A percentile compares a stretch with the other conserved stretches of the same genome.
phyloP scores from a whole-genome alignment of 2,888 invertebrate species.

The Apamea monoglypha region DNA sequence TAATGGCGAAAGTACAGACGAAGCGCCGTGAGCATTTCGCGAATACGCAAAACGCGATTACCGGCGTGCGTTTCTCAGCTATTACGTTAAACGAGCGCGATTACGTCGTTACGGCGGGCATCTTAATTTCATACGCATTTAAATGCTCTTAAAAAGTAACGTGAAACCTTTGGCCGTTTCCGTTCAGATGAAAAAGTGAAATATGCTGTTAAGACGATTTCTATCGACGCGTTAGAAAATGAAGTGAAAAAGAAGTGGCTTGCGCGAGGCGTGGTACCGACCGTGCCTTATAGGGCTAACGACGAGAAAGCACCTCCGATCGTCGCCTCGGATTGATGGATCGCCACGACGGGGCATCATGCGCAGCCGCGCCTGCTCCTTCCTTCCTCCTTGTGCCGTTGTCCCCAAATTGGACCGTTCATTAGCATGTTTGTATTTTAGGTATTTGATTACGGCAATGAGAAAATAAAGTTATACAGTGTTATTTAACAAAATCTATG shows the following conservation, averaged over 20 bases:
- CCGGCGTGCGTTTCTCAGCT: conserved; percentile 81
- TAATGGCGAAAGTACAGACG: conserved; percentile 80
- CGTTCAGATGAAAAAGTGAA: conserved; percentile 84
- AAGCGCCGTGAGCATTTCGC: conserved; percentile 83
- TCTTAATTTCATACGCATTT: conserved; percentile 84
- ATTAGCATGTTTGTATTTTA: conserved; percentile 22
- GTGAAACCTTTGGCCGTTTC: conserved; percentile 82
- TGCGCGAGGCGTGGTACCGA: conserved; percentile 86
- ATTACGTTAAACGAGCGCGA: conserved; percentile 85
- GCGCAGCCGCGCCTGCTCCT: conserved; percentile 63
- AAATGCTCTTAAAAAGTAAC: conserved; percentile 80
- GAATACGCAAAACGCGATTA: conserved; percentile 84
- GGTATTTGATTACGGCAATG: conserved; percentile 1
- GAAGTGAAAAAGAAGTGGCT: conserved; percentile 88
- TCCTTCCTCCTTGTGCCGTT: conserved; percentile 42
- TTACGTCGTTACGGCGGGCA: conserved; percentile 84
- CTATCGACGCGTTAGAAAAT: conserved; percentile 90
- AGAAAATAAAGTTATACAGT: conserved; percentile 19
- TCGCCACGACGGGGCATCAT: conserved; percentile 72
- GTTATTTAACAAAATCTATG: conserved; percentile 1
- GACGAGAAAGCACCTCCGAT: conserved; percentile 89
- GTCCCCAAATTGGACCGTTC: conserved; percentile 42
- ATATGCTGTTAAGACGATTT: conserved; percentile 88
- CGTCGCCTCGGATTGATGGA: conserved; percentile 87
- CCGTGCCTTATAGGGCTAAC: conserved; percentile 89